Conservation (phyloP, 2,113 vertebrate species). For the Stegastes partitus region DNA sequence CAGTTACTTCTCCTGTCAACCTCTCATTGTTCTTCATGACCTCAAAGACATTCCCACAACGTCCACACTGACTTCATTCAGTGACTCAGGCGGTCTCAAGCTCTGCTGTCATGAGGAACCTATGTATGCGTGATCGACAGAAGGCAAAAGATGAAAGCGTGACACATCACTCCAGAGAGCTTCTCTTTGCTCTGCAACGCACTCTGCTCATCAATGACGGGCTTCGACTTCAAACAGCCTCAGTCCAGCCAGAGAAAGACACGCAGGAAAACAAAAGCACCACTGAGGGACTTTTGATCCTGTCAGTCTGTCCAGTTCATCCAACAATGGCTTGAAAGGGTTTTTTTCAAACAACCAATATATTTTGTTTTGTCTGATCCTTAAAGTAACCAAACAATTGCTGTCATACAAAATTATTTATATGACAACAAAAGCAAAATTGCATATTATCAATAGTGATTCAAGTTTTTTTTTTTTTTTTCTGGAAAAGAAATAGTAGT, state of each 20-base stretch:
- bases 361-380: not conserved
- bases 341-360: not conserved
- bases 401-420: not conserved
- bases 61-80: conserved; percentile 50
- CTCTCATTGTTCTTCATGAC: conserved; percentile 54
- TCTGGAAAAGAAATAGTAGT: not conserved
- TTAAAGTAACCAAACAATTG: not conserved
- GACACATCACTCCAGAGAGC: conserved; percentile 55
- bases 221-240: conserved; percentile 62
- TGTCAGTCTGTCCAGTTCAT: conserved; percentile 26
- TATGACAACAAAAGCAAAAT: not conserved
- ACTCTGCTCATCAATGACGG: conserved; percentile 56
- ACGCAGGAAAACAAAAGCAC: conserved; percentile 41
- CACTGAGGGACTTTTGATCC: conserved; percentile 32
- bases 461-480: too few relatives aligned
- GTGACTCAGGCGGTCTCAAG: conserved; percentile 38
- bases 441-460: too few relatives aligned
- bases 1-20: conserved; percentile 32
- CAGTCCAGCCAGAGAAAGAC: conserved; percentile 37
- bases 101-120: conserved; percentile 27
- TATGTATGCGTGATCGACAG: conserved; percentile 29
- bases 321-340: conserved; percentile 15
- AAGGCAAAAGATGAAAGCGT: conserved; percentile 59
- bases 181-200: conserved; percentile 45
- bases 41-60: conserved; percentile 63